phyloP scores from a whole-genome alignment of 2,113 vertebrate species.

The Aegotheles bennettii region DNA sequence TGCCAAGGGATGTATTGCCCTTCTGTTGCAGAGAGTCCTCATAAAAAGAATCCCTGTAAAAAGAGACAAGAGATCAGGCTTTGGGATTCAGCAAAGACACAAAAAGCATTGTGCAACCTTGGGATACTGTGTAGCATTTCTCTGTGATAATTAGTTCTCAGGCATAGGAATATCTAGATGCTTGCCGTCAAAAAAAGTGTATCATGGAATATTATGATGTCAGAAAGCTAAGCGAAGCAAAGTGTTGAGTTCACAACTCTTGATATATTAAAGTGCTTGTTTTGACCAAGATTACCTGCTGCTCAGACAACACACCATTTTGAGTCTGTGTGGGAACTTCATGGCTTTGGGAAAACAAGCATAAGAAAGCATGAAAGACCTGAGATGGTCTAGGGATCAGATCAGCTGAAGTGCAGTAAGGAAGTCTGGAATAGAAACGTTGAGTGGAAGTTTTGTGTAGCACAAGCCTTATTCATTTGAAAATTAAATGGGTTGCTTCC shows the following conservation, averaged over 20 bases:
- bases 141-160: background rate
- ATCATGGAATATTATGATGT: background rate
- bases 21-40: background rate
- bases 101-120: background rate
- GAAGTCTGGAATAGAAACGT: background rate
- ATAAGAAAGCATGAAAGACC: background rate
- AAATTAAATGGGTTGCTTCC: background rate
- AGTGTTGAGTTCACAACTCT: background rate
- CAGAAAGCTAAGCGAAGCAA: too few relatives aligned
- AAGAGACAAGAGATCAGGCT: background rate
- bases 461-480: background rate
- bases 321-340: background rate
- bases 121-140: background rate
- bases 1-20: background rate
- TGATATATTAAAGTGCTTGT: background rate
- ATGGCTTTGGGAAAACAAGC: background rate
- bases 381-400: background rate
- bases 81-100: background rate
- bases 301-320: background rate
- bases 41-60: background rate
- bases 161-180: background rate
- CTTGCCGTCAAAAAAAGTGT: background rate
- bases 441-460: background rate
- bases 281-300: background rate
- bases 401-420: background rate